Evolutionary conservation across 2,888 invertebrate species (phyloP).

Genomic region (Melieria crassipennis): DNA sequence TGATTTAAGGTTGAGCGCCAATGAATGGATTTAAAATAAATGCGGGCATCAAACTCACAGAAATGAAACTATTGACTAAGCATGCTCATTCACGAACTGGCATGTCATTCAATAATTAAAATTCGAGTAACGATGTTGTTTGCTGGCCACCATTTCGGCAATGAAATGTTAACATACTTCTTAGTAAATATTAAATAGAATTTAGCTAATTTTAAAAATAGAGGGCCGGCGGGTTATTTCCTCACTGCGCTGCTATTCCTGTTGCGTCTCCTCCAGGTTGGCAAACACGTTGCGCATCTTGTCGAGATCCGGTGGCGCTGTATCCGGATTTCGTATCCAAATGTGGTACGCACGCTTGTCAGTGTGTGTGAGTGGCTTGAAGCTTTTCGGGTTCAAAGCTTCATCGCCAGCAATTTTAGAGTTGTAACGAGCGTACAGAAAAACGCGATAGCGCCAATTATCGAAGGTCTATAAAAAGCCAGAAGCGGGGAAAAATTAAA

Average conservation of each 20-base stretch:
- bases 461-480: conserved; percentile 53
- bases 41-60: too few relatives aligned
- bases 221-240: too few relatives aligned
- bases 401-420: conserved; percentile 59
- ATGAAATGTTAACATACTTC: too few relatives aligned
- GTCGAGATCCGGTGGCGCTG: conserved; percentile 59
- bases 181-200: too few relatives aligned
- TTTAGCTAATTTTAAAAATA: too few relatives aligned
- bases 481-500: background rate
- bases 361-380: conserved; percentile 59
- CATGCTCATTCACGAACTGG: too few relatives aligned
- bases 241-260: conserved; percentile 42
- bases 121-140: too few relatives aligned
- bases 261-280: conserved; percentile 57
- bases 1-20: too few relatives aligned
- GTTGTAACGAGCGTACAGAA: conserved; percentile 59
- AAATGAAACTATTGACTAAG: too few relatives aligned
- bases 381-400: conserved; percentile 58
- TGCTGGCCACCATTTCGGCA: too few relatives aligned
- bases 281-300: conserved; percentile 63
- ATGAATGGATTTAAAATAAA: too few relatives aligned
- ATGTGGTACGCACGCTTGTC: conserved; percentile 60
- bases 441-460: conserved; percentile 61
- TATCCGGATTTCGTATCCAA: conserved; percentile 61
- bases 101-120: too few relatives aligned